Percentiles rank a stretch among this genome's conserved stretches.
Conservation (phyloP, 53 echinoderm and acorn worm genomes). For the Actinopyga echinites region DNA sequence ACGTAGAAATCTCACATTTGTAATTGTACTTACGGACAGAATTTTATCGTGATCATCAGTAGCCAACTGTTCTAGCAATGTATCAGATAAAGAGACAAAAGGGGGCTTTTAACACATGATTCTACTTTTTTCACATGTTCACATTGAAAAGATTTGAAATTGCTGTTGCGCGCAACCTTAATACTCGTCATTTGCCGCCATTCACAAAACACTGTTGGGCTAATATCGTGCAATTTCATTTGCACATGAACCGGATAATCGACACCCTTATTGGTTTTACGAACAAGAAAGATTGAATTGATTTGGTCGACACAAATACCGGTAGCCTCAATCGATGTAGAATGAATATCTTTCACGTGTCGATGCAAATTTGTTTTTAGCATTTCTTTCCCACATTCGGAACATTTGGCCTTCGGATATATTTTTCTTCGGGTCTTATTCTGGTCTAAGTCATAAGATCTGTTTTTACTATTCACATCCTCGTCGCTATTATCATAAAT, state of each 20-base stretch:
- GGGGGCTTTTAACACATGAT: background rate
- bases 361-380: background rate
- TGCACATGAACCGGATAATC: background rate
- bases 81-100: background rate
- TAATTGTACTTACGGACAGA: background rate
- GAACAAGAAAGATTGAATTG: constrained; percentile 17
- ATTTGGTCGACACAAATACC: constrained; percentile 22
- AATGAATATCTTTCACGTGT: constrained; percentile 3
- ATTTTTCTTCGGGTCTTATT: background rate
- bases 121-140: background rate
- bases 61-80: background rate
- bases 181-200: background rate
- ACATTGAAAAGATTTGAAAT: constrained; percentile 6
- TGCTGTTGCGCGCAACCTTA: constrained; percentile 11
- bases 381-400: constrained; percentile 1
- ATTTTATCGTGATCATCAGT: background rate
- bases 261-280: constrained; percentile 7
- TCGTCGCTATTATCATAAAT: background rate
- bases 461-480: background rate
- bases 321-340: background rate
- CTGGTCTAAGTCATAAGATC: background rate
- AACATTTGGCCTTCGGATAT: background rate
- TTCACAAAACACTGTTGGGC: background rate
- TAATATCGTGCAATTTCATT: background rate
- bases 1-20: background rate